A percentile compares a stretch with the other conserved stretches of the same genome.
Evolutionary conservation across 2,797 vertebrate genomes (phyloP).

Genomic region (Pantherophis vulpinus): DNA sequence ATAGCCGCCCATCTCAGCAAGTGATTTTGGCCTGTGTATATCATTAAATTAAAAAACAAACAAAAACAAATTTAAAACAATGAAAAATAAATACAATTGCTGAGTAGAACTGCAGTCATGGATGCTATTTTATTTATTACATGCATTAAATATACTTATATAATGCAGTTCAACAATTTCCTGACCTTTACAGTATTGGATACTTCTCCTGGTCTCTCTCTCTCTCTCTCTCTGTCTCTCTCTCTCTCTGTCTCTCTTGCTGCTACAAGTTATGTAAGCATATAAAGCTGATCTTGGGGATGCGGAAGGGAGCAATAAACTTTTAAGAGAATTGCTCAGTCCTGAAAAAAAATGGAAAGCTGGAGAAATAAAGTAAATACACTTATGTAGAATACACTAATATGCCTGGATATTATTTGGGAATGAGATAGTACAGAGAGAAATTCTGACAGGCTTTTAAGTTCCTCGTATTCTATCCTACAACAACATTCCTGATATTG

Average conservation of each 20-base stretch:
- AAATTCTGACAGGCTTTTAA: not conserved
- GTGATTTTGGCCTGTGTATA: not conserved
- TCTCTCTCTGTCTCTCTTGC: too few species aligned
- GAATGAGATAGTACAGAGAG: not conserved
- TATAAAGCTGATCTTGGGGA: not conserved
- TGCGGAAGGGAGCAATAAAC: not conserved
- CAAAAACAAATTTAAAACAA: not conserved
- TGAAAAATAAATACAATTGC: not conserved
- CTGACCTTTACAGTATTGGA: not conserved
- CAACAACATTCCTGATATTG: not conserved
- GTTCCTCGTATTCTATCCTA: not conserved
- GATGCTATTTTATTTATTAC: too few species aligned
- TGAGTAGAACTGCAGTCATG: too few species aligned
- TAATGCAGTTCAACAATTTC: not conserved
- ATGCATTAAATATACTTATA: not conserved
- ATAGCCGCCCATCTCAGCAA: not conserved
- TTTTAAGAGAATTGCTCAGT: not conserved
- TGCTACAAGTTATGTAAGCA: not conserved
- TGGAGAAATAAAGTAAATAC: not conserved
- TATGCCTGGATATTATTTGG: not conserved
- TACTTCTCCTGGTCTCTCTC: not conserved
- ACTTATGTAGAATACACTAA: not conserved
- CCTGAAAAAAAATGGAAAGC: not conserved
- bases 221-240: too few species aligned
- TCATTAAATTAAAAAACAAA: not conserved